Percentiles rank a stretch among this genome's conserved stretches.
Conservation (phyloP, 2,113 vertebrate species). For the Pipra filicauda region DNA sequence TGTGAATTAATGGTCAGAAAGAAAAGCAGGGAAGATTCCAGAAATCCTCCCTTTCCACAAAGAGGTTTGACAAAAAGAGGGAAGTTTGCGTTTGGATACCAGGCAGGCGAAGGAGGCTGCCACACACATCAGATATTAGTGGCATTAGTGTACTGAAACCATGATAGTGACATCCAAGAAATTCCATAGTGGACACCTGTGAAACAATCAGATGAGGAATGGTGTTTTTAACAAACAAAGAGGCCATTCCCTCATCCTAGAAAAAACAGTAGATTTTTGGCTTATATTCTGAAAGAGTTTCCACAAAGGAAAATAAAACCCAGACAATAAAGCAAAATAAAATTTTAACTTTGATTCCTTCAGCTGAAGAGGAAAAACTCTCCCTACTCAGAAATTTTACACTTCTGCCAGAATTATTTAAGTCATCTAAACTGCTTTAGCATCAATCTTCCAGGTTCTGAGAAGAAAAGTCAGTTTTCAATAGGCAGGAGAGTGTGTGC, state of each 20-base stretch:
- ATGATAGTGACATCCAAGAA: not conserved
- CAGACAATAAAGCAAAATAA: not conserved
- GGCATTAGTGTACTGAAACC: not conserved
- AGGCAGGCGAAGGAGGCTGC: not conserved
- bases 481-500: accelerated
- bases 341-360: not conserved
- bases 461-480: not conserved
- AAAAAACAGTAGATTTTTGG: not conserved
- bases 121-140: not conserved
- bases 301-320: not conserved
- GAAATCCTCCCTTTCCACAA: not conserved
- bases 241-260: not conserved
- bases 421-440: not conserved
- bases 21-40: not conserved
- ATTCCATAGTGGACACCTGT: not conserved
- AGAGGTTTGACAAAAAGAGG: not conserved
- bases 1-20: not conserved
- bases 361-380: not conserved
- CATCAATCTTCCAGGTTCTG: not conserved
- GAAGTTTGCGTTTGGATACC: not conserved
- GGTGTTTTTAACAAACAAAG: not conserved
- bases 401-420: not conserved
- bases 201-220: not conserved
- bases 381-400: not conserved
- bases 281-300: not conserved